phyloP scores from a whole-genome alignment of 1,140 invertebrate genomes.

The Homarus americanus region DNA sequence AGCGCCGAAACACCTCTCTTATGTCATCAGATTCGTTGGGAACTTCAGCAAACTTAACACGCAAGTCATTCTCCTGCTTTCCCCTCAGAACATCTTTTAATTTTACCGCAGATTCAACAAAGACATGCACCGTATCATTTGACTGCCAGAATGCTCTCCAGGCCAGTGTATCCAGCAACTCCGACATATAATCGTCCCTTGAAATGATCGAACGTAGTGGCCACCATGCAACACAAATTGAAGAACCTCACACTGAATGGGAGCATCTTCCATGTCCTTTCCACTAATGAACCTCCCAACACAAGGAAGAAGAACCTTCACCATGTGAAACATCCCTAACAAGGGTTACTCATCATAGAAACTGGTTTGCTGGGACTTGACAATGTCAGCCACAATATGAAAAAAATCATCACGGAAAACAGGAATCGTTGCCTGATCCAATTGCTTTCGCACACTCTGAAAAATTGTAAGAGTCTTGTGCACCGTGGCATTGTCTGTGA shows the following conservation, averaged over 20 bases:
- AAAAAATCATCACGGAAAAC: neutral
- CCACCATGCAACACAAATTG: too few species aligned
- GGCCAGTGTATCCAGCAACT: neutral
- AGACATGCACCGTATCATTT: neutral
- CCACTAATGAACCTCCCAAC: neutral
- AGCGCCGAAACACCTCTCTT: neutral
- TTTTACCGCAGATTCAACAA: neutral
- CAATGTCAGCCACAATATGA: neutral
- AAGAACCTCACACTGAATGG: neutral
- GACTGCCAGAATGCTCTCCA: neutral
- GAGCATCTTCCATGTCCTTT: neutral
- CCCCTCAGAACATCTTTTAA: neutral
- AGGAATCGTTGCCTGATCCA: too few species aligned
- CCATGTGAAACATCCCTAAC: neutral
- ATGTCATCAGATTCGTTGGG: too few species aligned
- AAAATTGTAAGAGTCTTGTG: neutral
- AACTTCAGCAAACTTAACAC: neutral
- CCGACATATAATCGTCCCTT: neutral
- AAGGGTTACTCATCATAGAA: neutral
- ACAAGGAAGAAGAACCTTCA: neutral
- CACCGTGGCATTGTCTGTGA: neutral
- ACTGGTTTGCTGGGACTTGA: neutral
- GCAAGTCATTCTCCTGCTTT: neutral
- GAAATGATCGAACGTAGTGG: neutral
- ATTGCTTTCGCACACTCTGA: neutral